phyloP scores from a whole-genome alignment of 2,797 vertebrate genomes.

The Micromesistius poutassou region DNA sequence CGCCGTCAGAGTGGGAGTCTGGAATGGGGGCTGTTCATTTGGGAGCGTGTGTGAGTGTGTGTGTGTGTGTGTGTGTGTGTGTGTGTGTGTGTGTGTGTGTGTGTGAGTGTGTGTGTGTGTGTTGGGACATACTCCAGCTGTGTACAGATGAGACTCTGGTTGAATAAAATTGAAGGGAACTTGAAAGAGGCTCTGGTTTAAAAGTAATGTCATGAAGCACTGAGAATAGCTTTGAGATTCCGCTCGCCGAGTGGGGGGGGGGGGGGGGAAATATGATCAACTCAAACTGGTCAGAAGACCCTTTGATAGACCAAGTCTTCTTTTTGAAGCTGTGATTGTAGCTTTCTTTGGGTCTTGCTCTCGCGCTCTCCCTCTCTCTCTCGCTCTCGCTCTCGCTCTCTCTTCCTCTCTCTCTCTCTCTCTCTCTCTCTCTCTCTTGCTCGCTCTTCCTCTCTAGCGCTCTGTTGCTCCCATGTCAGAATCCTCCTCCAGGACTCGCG shows the following conservation, averaged over 20 bases:
- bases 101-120: background rate
- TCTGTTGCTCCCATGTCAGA: slow-evolving; percentile 38
- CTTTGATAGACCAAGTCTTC: slow-evolving; percentile 41
- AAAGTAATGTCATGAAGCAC: slow-evolving; percentile 46
- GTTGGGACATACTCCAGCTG: slow-evolving; percentile 8
- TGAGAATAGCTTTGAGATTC: slow-evolving; percentile 46
- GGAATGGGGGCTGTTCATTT: slow-evolving; percentile 51
- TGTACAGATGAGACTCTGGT: slow-evolving; percentile 40
- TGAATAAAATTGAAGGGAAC: slow-evolving; percentile 49
- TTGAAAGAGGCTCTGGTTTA: slow-evolving; percentile 53
- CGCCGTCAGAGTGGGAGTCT: slow-evolving; percentile 63
- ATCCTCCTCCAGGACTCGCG: slow-evolving; percentile 53
- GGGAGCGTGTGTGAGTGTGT: slow-evolving; percentile 34
- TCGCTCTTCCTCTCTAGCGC: slow-evolving; percentile 15
- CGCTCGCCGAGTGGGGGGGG: slow-evolving; percentile 31
- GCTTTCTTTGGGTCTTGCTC: slow-evolving; percentile 23
- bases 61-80: slow-evolving; percentile 13
- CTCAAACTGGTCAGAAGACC: slow-evolving; percentile 37
- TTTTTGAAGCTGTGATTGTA: slow-evolving; percentile 45
- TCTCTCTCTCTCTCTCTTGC: slow-evolving; percentile 21
- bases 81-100: slow-evolving; percentile 17
- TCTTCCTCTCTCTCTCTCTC: slow-evolving; percentile 24
- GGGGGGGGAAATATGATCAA: slow-evolving; percentile 34
- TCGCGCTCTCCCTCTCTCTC: no score
- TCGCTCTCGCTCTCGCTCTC: no score